phyloP scores from a whole-genome alignment of 2,888 invertebrate species.

The Philopedon plagiatum region DNA sequence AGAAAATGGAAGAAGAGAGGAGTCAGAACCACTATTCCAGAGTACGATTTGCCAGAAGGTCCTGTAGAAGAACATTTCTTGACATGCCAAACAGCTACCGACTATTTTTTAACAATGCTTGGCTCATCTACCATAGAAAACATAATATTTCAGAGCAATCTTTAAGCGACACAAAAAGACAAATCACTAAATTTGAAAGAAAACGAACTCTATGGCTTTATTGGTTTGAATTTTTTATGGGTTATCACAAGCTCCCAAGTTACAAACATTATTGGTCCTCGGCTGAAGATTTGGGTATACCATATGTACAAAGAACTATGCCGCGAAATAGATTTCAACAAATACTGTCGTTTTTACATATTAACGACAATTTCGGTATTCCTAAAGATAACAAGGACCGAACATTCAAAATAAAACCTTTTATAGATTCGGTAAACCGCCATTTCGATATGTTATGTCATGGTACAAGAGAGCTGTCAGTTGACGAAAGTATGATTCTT shows the following conservation, averaged over 20 bases:
- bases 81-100: not conserved
- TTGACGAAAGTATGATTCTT: slow-evolving; percentile 51
- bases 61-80: not conserved
- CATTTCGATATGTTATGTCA: not conserved
- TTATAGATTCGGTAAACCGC: not conserved
- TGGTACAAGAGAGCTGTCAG: slow-evolving; percentile 30
- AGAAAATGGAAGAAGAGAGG: slow-evolving; percentile 15
- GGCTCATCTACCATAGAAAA: not conserved
- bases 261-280: slow-evolving; percentile 27
- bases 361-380: slow-evolving; percentile 38
- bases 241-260: slow-evolving; percentile 17
- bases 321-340: slow-evolving; percentile 3
- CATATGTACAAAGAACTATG: not conserved
- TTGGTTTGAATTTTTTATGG: slow-evolving; percentile 30
- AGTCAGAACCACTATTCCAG: not conserved
- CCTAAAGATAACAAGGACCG: slow-evolving; percentile 39
- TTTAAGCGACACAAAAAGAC: slow-evolving; percentile 23
- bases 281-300: not conserved
- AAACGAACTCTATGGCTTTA: slow-evolving; percentile 2
- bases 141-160: slow-evolving; percentile 9
- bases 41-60: slow-evolving; percentile 2
- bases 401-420: slow-evolving; percentile 33
- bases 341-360: slow-evolving; percentile 32
- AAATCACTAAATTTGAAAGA: slow-evolving; percentile 20
- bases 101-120: not conserved